Conservation (phyloP, 2,888 invertebrate genomes). For the Chaetoderma sp. region DNA sequence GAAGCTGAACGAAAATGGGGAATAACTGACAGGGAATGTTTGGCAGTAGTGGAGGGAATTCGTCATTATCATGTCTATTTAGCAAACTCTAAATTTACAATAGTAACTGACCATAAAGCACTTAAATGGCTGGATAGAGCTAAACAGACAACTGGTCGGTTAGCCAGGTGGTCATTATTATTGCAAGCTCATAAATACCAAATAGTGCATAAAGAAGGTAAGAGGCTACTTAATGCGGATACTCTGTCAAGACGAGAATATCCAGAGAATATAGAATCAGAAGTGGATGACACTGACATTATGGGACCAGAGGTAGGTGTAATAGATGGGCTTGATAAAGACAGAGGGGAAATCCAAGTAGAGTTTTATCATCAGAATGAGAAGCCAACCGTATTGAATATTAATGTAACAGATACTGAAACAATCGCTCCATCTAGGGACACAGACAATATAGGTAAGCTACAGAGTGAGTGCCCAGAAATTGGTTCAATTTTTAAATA, state of each 20-base stretch:
- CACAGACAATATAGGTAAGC: too few relatives aligned
- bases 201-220: constrained; percentile 12
- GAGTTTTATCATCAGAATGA: too few relatives aligned
- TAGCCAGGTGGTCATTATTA: constrained; percentile 27
- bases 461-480: constrained; percentile 7
- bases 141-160: constrained; percentile 12
- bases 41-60: constrained; percentile 29
- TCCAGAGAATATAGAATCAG: too few relatives aligned
- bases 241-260: constrained; percentile 19
- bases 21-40: constrained; percentile 21
- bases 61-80: constrained; percentile 19
- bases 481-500: constrained; percentile 5
- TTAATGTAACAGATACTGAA: too few relatives aligned
- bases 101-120: constrained; percentile 30
- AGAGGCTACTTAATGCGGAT: constrained; percentile 12
- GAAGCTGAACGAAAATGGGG: constrained; percentile 6
- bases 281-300: too few relatives aligned
- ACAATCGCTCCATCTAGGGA: too few relatives aligned
- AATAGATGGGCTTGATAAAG: not conserved
- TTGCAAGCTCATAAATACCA: constrained; percentile 24
- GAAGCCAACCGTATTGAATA: too few relatives aligned
- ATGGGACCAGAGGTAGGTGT: too few relatives aligned
- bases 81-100: constrained; percentile 14
- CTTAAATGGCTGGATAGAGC: constrained; percentile 16
- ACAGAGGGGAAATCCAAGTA: too few relatives aligned